Percentiles rank a stretch among this genome's conserved stretches.
Conservation (phyloP, 2,113 vertebrate genomes). For the Pelecanoides urinatrix region DNA sequence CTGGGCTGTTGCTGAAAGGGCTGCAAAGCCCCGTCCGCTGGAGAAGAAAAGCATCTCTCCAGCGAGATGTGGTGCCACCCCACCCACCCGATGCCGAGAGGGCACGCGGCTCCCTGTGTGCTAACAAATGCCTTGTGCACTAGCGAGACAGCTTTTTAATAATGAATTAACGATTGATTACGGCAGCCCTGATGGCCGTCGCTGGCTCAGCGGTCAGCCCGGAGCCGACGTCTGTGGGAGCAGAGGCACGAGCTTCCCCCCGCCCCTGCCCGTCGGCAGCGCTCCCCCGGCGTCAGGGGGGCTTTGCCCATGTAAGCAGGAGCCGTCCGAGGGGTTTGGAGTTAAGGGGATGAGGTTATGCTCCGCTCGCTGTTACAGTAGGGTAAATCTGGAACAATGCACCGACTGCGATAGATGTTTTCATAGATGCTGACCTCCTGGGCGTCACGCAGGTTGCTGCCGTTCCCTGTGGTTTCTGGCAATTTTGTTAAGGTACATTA, state of each 20-base stretch:
- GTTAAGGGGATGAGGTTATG: neutral
- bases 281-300: fast-evolving
- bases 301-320: neutral
- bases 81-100: neutral
- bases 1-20: neutral
- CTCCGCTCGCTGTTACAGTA: neutral
- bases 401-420: neutral
- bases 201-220: neutral
- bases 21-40: neutral
- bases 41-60: neutral
- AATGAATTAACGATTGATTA: neutral
- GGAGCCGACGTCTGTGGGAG: neutral
- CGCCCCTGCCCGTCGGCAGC: neutral
- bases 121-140: neutral
- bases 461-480: neutral
- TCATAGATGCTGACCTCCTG: neutral
- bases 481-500: neutral
- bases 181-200: neutral
- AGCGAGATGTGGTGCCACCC: neutral
- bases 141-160: neutral
- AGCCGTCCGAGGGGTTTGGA: neutral
- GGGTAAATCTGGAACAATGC: neutral
- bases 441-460: neutral
- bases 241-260: neutral
- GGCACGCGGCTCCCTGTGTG: fast-evolving